Evolutionary conservation across 92 coral and sea anemone species (phyloP), one percentile per base, ranked within the genome.

Genomic region (Bergia sp.): DNA sequence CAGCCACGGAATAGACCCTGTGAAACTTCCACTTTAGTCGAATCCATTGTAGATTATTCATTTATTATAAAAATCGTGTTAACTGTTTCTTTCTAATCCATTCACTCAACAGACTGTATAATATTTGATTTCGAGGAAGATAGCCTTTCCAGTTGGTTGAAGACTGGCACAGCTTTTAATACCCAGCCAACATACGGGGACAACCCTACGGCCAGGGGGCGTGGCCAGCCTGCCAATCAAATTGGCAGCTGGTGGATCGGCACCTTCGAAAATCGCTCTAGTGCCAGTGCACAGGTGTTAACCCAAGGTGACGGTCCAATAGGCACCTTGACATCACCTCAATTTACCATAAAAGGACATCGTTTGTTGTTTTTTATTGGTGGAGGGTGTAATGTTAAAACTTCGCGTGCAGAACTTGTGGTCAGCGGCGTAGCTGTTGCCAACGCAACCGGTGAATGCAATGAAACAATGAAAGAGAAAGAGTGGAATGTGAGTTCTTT

Each of bases 171-270:
- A 15, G 87, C 87, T 84, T 84, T 84, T 49, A 29, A 71, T 55
- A 47, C 38, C 13, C 87, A 84, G 73, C 87, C 87, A 69, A 83
- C 87, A 39, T 83, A 67, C 41, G 87, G 87, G 37, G 87, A 83
- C 23, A 83, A 83, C 15, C 87, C 87, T 69, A 45, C 87, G 12
- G 40, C 36, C 2, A 83, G 87, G 61, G 87, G 78, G 43, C 49
- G 64, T 69, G 64, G 29, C 12, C 29, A 67, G 1, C 78, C 87
- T 11, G 78, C 87, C 49, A 69, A 69, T 42, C 87, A 83, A 44
- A 43, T 78, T 1, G 87, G 87, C 12, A 23, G 44, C 37, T 83
- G 87, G 87, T 83, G 87, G 87, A 67, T 83, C 4, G 87, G 87
- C 21, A 83, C 87, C 3, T 83, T 21, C 42, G 87, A 83, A 18